Evolutionary conservation across 2,888 invertebrate genomes (phyloP).

Genomic region (Mantis religiosa): DNA sequence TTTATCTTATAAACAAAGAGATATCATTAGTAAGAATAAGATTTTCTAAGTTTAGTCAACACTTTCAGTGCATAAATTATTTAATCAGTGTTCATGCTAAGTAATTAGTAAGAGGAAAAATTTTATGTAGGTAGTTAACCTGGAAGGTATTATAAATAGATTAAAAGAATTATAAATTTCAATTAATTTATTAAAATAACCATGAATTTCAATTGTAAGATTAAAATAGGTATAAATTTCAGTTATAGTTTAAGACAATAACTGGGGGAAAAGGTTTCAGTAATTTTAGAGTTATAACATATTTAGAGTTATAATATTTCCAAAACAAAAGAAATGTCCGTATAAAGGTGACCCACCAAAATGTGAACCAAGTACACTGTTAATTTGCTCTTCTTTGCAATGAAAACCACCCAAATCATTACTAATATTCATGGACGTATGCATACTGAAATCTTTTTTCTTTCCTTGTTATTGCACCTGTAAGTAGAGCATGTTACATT

Average conservation of each 20-base stretch:
- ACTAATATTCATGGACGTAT: too few relatives aligned
- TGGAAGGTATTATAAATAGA: neutral
- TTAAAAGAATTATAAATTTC: neutral
- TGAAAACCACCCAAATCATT: too few relatives aligned
- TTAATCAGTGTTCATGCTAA: neutral
- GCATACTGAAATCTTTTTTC: too few relatives aligned
- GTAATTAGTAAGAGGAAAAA: neutral
- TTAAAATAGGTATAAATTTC: neutral
- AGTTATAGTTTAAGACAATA: neutral
- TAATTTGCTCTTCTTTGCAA: too few relatives aligned
- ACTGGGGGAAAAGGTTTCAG: neutral
- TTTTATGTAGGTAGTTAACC: neutral
- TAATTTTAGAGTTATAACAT: too few relatives aligned
- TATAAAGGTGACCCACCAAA: too few relatives aligned
- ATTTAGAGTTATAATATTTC: too few relatives aligned
- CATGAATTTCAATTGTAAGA: neutral
- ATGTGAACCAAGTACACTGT: too few relatives aligned
- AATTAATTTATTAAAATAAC: neutral
- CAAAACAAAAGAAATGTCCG: too few relatives aligned
- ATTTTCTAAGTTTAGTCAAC: neutral
- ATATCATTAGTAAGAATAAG: neutral
- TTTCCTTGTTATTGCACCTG: too few relatives aligned
- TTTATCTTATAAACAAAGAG: neutral
- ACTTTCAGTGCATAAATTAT: neutral
- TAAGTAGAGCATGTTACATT: too few relatives aligned